Evolutionary conservation across 2,113 vertebrate species (phyloP).

Genomic region (Paradisaea rubra): DNA sequence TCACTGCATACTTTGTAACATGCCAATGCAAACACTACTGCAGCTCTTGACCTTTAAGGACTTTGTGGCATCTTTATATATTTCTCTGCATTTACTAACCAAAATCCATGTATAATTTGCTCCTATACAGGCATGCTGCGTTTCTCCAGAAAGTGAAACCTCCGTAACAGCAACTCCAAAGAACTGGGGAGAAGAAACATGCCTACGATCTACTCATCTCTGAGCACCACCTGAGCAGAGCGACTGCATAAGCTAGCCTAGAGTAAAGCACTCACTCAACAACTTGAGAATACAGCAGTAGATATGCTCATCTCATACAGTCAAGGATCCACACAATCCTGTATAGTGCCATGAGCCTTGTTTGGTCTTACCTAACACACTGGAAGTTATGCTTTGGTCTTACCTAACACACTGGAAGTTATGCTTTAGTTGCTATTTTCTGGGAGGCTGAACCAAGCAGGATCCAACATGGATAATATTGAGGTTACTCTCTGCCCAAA

Average conservation of each 20-base stretch:
- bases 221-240: neutral
- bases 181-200: neutral
- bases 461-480: neutral
- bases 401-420: too few species aligned
- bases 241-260: neutral
- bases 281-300: fast-evolving
- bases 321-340: neutral
- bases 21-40: neutral
- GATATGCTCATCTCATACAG: neutral
- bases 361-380: neutral
- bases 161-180: neutral
- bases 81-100: neutral
- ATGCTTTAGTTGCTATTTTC: neutral
- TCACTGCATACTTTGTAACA: fast-evolving
- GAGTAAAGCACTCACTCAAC: neutral
- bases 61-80: neutral
- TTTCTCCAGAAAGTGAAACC: neutral
- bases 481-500: neutral
- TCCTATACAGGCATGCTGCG: fast-evolving
- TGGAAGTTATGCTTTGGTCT: neutral
- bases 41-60: neutral
- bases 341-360: neutral
- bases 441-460: neutral
- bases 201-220: neutral
- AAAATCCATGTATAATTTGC: neutral